Evolutionary conservation across 1,140 invertebrate species (phyloP).

Genomic region (Archivesica marissinica): DNA sequence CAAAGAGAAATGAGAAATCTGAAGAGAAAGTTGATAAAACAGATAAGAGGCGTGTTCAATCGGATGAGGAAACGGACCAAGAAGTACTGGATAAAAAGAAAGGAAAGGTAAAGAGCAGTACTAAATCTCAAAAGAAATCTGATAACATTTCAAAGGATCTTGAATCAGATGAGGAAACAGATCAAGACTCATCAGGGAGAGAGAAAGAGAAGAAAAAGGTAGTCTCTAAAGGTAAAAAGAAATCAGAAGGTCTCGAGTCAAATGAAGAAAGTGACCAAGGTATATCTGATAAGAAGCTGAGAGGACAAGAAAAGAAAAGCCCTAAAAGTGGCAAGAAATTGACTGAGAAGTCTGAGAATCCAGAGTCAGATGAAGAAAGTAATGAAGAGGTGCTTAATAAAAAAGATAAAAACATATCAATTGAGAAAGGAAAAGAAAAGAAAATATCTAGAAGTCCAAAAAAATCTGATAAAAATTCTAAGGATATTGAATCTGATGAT

Average conservation of each 20-base stretch:
- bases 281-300: too few relatives aligned
- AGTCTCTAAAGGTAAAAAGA: background rate
- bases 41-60: background rate
- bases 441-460: conserved; percentile 4
- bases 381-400: background rate
- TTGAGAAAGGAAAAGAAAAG: background rate
- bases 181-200: background rate
- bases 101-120: background rate
- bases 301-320: background rate
- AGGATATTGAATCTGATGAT: background rate
- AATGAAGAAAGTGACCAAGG: too few relatives aligned
- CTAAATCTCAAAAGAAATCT: background rate
- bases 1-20: background rate
- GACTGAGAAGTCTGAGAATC: background rate
- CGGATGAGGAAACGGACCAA: background rate
- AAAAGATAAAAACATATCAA: background rate
- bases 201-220: background rate
- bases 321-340: background rate
- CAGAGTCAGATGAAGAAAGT: background rate
- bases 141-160: too few relatives aligned
- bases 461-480: background rate
- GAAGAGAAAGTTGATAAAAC: background rate
- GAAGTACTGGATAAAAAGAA: background rate
- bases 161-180: background rate
- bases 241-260: too few relatives aligned